Base-by-base conservation (phyloP, 2,888 invertebrate genomes). In the Thecocarcelia acutangulata region DNA sequence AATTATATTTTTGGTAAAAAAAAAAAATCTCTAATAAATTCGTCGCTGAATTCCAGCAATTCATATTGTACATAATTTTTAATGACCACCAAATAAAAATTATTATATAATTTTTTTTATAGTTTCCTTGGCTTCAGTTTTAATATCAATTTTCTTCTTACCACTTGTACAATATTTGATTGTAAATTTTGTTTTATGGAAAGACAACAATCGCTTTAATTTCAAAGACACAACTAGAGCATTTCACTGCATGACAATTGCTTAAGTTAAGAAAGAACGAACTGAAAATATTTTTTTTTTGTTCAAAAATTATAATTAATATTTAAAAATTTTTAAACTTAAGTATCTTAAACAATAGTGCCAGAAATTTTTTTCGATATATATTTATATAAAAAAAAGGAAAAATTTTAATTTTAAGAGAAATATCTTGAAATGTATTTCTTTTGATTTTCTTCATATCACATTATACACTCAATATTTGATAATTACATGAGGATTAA, bases 231-330 rank as follows among this genome's bases (percentile, higher is more conserved):
- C 44, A 77, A 70, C 40, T 64, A 50, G 52, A 70, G 63, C 70
- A 77, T 77, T 70, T 70, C 70, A 72, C 50, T 78, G 58, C 63
- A 70, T 50, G 64, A 72, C 70, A 78, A 64, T 64, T 58, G 63
- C 28, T 28, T 46, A 19, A 19, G 33, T 33, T n/a, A 37, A 33
- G 40, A 24, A 50, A 33, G 12, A 56, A 19, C 28, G 44, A 56
- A 19, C 9, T 40, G 44, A 46, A 24, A 44, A 44, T 33, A 40
- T 50, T 13, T 33, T 44, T 68, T 5, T 56, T 54, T 44, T 54
- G 13, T 24, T 3, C 40, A 24, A 21, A 66, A 44, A 42, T 12
- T 24, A 24, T 2, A 24, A 24, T 24, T 24, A 24, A 24, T 24
- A 3, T 2, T 24, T n/a, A n/a, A n/a, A n/a, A n/a, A n/a, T n/a